A percentile compares a stretch with the other conserved stretches of the same genome.
phyloP scores from a whole-genome alignment of 2,113 vertebrate species.

The Proteles cristata region DNA sequence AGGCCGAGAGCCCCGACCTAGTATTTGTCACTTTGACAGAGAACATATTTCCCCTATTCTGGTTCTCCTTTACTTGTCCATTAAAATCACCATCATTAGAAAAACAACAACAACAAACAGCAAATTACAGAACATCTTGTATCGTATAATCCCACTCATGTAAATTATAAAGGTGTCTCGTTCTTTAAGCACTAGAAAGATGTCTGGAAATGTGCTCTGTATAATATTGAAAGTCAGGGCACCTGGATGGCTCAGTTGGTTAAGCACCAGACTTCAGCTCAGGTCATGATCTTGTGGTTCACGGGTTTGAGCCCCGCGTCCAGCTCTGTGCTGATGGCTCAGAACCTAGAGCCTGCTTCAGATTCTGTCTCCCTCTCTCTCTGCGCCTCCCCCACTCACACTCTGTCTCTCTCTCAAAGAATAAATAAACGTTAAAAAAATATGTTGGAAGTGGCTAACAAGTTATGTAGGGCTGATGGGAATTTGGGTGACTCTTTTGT shows the following conservation, averaged over 20 bases:
- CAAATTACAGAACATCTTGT: neutral
- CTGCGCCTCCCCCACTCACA: no score
- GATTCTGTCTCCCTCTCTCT: no score
- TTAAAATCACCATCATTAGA: neutral
- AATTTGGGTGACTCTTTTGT: neutral
- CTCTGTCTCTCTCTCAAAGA: no score
- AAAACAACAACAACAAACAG: neutral
- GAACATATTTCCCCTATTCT: neutral
- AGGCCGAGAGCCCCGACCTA: neutral
- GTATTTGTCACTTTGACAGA: neutral
- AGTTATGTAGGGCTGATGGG: neutral
- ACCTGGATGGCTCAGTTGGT: no score
- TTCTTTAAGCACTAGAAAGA: neutral
- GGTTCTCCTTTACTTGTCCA: neutral
- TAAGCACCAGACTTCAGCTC: no score
- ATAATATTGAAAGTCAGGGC: neutral
- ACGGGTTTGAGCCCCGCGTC: no score
- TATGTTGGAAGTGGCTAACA: neutral
- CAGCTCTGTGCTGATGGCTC: no score
- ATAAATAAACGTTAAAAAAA: neutral
- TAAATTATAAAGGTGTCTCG: neutral
- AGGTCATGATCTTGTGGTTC: no score
- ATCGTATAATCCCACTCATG: neutral
- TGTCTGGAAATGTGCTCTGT: neutral
- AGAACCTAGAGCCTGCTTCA: no score